These are phyloP conservation scores for Mamestra configurata DNA, from an alignment of 1,140 invertebrate species.

Conservation along the genomic window DNA sequence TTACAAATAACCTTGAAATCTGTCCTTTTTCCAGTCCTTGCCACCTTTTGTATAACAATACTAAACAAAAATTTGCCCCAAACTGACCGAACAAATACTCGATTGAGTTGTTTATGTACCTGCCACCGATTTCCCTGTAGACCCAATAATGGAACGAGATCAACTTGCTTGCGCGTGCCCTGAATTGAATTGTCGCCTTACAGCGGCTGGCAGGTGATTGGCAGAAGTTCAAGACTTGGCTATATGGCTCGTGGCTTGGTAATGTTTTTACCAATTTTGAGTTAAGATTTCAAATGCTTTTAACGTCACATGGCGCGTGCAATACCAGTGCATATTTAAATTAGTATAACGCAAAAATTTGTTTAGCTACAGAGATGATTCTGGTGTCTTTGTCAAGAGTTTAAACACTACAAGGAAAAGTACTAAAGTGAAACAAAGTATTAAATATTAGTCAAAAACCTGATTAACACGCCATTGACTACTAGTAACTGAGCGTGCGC, in stretches of 20 bases:
- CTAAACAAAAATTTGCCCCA: background rate
- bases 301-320: no score
- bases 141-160: conserved; percentile 54
- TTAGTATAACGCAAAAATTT: no score
- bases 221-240: background rate
- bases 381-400: no score
- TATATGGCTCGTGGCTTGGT: background rate
- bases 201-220: background rate
- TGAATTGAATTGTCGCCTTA: conserved; percentile 27
- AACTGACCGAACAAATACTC: conserved; percentile 19
- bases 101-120: conserved; percentile 47
- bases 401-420: no score
- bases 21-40: background rate
- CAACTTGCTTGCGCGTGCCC: conserved; percentile 36
- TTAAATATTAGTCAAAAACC: no score
- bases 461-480: no score
- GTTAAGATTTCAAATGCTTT: no score
- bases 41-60: background rate
- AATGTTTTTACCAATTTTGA: no score
- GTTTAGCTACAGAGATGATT: no score
- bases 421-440: no score
- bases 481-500: no score
- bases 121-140: conserved; percentile 55
- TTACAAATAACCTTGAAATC: background rate
- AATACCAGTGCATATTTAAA: no score